Evolutionary conservation across 2,113 vertebrate genomes (phyloP).

Genomic region (Hyperoodon ampullatus): DNA sequence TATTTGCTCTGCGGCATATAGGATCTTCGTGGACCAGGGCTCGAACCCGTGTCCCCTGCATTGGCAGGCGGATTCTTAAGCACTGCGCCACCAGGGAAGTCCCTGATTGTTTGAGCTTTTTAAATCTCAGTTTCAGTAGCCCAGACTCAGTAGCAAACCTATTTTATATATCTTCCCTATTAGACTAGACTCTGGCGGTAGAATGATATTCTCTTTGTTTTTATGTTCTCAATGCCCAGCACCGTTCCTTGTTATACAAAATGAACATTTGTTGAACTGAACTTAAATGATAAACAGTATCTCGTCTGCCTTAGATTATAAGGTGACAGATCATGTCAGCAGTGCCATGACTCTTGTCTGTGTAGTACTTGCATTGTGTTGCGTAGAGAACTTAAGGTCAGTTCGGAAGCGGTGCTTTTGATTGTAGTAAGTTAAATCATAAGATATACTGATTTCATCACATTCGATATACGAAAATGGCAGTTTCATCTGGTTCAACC

Average conservation of each 20-base stretch:
- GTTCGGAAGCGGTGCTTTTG: conserved; percentile 23
- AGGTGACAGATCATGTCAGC: not conserved
- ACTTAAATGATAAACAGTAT: not conserved
- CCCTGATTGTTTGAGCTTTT: not conserved
- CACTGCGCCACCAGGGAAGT: too few species aligned
- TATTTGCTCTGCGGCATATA: too few species aligned
- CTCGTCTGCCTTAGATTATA: not conserved
- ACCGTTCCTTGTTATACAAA: conserved; percentile 9
- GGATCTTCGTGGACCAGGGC: too few species aligned
- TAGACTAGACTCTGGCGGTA: not conserved
- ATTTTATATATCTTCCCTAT: not conserved
- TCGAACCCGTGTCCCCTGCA: too few species aligned
- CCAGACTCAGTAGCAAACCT: not conserved
- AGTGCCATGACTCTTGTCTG: not conserved
- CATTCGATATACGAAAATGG: not conserved
- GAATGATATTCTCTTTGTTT: not conserved
- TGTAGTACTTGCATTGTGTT: not conserved
- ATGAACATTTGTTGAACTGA: not conserved
- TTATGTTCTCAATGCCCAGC: not conserved
- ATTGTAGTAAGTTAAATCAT: conserved; percentile 9
- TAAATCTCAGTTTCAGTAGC: not conserved
- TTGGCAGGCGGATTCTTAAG: too few species aligned
- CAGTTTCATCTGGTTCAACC: conserved; percentile 28
- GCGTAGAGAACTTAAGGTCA: not conserved
- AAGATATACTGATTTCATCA: not conserved